These are phyloP conservation scores for Volucella inanis DNA, from an alignment of 2,888 invertebrate species.

Conservation along the genomic window DNA sequence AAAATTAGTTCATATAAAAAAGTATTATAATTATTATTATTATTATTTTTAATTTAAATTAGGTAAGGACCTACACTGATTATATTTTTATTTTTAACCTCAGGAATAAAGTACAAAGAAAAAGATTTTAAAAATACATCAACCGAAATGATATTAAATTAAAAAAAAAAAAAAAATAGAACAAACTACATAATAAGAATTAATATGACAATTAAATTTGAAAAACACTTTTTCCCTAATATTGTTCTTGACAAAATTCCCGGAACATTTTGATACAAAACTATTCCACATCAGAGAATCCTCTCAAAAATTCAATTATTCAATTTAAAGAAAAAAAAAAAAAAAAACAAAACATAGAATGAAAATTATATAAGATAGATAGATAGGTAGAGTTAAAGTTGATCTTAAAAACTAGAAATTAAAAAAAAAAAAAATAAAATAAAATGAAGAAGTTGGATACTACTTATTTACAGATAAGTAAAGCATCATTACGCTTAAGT, in stretches of 20 bases:
- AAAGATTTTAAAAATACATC: constrained; percentile 30
- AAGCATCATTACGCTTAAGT: constrained; percentile 70
- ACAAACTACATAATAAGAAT: not conserved
- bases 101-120: constrained; percentile 23
- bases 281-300: constrained; percentile 54
- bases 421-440: not conserved
- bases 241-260: constrained; percentile 40
- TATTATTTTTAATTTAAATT: constrained; percentile 35
- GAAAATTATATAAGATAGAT: not conserved
- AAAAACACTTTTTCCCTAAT: constrained; percentile 26
- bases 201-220: constrained; percentile 4
- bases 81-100: constrained; percentile 28
- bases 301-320: constrained; percentile 49
- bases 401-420: constrained; percentile 43
- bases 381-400: not conserved
- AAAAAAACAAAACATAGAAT: not conserved
- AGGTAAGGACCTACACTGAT: constrained; percentile 63
- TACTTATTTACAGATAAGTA: constrained; percentile 73
- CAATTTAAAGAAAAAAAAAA: constrained; percentile 23
- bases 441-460: constrained; percentile 33
- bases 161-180: constrained; percentile 18
- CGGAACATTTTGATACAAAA: constrained; percentile 74
- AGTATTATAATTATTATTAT: constrained; percentile 45
- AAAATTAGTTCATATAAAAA: constrained; percentile 33
- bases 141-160: not conserved